Percentiles rank a stretch among this genome's conserved stretches.
phyloP scores from a whole-genome alignment of 2,113 vertebrate species.

The Podocnemis expansa region DNA sequence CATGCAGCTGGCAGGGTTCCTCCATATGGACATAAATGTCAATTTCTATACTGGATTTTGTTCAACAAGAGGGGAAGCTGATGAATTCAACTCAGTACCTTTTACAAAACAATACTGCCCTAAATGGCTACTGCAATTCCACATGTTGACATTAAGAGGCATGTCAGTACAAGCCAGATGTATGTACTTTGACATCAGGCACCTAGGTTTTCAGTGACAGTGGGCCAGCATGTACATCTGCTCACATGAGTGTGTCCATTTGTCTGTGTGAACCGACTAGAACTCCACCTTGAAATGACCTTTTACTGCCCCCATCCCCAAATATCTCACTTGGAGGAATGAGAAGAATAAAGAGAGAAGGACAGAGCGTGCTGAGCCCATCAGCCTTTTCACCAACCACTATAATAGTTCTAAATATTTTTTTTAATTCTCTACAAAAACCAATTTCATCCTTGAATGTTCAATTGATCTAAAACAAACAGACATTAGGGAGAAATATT shows the following conservation, averaged over 20 bases:
- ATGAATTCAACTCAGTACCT: conserved; percentile 3
- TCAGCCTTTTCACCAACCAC: background rate
- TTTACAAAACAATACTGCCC: background rate
- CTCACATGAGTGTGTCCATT: background rate
- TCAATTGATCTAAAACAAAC: conserved; percentile 62
- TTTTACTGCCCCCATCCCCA: background rate
- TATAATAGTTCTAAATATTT: conserved; percentile 42
- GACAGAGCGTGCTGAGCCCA: background rate
- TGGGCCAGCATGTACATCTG: background rate
- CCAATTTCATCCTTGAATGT: conserved; percentile 67
- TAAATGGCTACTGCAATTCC: background rate
- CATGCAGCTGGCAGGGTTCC: conserved; percentile 36
- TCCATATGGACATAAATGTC: conserved; percentile 32
- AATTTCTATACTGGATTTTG: conserved; percentile 26
- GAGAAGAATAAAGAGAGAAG: background rate
- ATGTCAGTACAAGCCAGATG: background rate
- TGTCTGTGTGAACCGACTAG: background rate
- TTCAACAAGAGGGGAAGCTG: conserved; percentile 25
- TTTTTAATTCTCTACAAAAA: conserved; percentile 60
- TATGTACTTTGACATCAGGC: background rate
- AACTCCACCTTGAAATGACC: background rate
- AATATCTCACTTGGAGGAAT: background rate
- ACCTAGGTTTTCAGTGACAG: background rate
- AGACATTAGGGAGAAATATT: conserved; percentile 64
- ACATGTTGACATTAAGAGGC: background rate